A percentile compares a stretch with the other conserved stretches of the same genome.
These are phyloP conservation scores for Gouania willdenowi DNA, from an alignment of 2,797 vertebrate species.

Conservation along the genomic window DNA sequence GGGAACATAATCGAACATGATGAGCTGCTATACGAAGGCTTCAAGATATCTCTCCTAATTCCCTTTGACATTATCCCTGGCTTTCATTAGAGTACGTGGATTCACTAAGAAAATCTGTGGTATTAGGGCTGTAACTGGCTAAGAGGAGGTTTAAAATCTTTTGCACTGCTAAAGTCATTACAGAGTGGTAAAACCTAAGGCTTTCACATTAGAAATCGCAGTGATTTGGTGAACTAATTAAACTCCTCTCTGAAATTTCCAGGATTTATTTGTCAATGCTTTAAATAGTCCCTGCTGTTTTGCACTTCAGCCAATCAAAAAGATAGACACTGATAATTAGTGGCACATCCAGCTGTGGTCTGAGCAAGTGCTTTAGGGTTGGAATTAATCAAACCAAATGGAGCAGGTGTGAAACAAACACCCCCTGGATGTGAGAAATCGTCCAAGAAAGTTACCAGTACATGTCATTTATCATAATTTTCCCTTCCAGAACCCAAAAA, in stretches of 20 bases:
- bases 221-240: background rate
- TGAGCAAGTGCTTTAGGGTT: background rate
- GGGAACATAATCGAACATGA: background rate
- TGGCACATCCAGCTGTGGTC: background rate
- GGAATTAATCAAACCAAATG: conserved; percentile 12
- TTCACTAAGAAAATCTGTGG: background rate
- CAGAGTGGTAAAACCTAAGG: too few species aligned
- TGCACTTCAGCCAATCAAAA: background rate
- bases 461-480: too few species aligned
- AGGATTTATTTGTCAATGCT: background rate
- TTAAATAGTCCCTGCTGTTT: too few species aligned
- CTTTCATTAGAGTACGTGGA: background rate
- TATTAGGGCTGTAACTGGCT: too few species aligned
- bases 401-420: conserved; percentile 9
- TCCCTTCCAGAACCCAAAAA: too few species aligned
- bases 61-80: background rate
- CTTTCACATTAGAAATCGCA: too few species aligned
- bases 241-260: background rate
- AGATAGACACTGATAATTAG: background rate
- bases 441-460: background rate
- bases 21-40: background rate
- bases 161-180: too few species aligned
- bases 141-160: too few species aligned
- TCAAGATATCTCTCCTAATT: background rate
- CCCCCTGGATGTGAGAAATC: background rate